A percentile compares a stretch with the other conserved stretches of the same genome.
Evolutionary conservation across 2,113 vertebrate genomes (phyloP).

Genomic region (Progne subis): DNA sequence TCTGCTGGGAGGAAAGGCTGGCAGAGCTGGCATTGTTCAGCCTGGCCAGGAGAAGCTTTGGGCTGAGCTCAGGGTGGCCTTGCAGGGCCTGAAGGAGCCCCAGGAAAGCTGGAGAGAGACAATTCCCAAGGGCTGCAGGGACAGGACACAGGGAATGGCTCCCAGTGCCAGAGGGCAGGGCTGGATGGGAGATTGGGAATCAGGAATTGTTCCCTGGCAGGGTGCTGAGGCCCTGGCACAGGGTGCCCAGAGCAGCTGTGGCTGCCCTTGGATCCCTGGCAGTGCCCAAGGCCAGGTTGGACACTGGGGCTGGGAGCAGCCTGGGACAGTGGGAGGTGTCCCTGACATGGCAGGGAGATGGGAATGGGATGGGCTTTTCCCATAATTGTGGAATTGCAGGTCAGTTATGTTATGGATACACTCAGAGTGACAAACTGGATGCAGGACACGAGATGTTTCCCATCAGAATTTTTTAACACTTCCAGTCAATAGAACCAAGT

Average conservation of each 20-base stretch:
- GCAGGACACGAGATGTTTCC: background rate
- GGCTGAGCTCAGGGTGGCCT: background rate
- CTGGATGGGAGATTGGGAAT: background rate
- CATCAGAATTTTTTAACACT: background rate
- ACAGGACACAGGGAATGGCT: background rate
- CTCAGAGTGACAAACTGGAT: background rate
- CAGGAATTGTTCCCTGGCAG: background rate
- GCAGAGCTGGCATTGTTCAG: background rate
- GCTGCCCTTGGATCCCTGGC: background rate
- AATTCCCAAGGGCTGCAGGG: no score
- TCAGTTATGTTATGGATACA: background rate
- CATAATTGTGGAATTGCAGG: background rate
- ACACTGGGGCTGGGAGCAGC: fast-evolving
- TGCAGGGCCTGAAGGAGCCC: background rate
- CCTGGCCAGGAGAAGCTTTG: background rate
- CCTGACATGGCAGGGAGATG: background rate
- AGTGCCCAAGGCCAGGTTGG: background rate
- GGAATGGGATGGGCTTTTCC: background rate
- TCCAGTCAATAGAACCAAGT: background rate
- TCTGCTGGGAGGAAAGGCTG: background rate
- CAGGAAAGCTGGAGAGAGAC: background rate
- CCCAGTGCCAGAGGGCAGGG: background rate
- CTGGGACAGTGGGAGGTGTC: background rate
- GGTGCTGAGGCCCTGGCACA: fast-evolving
- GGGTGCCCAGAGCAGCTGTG: background rate